Conservation (phyloP, 2,888 invertebrate species). For the Napeogenes inachia region DNA sequence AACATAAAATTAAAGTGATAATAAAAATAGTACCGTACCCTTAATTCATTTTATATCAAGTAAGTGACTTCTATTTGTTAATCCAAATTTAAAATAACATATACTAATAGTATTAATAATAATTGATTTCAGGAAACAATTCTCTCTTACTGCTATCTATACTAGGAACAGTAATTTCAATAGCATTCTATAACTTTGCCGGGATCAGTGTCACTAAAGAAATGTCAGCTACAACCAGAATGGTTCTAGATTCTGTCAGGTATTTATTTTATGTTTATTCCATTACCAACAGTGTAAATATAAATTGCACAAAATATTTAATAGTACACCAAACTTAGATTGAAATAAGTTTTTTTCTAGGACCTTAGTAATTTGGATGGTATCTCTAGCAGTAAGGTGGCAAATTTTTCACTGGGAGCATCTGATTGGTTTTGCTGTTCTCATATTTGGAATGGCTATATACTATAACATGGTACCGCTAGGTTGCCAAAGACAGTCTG, state of each 20-base stretch:
- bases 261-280: constrained; percentile 28
- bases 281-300: not conserved
- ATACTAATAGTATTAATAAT: too few relatives aligned
- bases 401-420: constrained; percentile 89
- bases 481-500: constrained; percentile 33
- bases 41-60: not conserved
- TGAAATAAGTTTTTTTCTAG: constrained; percentile 57
- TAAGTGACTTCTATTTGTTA: too few relatives aligned
- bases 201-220: constrained; percentile 96
- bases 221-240: constrained; percentile 92
- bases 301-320: not conserved
- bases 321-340: not conserved
- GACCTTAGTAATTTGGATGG: constrained; percentile 93
- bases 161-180: constrained; percentile 87
- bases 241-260: constrained; percentile 91
- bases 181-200: constrained; percentile 95
- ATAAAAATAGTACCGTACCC: not conserved
- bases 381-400: constrained; percentile 85
- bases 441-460: constrained; percentile 88
- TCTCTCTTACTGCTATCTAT: constrained; percentile 57
- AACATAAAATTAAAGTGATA: too few relatives aligned
- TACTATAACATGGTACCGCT: constrained; percentile 82
- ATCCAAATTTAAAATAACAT: not conserved
- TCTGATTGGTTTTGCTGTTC: constrained; percentile 85
- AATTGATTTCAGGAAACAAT: constrained; percentile 54